Base-by-base conservation (phyloP, 2,113 vertebrate genomes). In the Conger conger region DNA sequence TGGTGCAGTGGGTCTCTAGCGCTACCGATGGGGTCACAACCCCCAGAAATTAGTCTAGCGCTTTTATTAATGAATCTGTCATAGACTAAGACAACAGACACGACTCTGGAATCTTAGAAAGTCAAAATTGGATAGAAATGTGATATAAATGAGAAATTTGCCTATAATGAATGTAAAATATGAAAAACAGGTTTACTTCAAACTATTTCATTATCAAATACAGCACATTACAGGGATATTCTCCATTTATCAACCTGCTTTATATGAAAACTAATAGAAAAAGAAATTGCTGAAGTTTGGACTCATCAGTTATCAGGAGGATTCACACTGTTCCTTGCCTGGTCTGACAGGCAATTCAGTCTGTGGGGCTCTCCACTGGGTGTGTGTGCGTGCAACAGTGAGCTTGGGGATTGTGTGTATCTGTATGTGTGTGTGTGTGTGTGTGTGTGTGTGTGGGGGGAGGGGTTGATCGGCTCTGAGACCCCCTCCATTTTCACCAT, bases 11-110 rank as follows among this genome's bases (percentile, higher is more conserved):
- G 50, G 77, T 73, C 76, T n/a, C 60, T 37, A 37, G 11, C 45
- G 45, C 42, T 73, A 11, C 78, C 87, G 83, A 84, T 37, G 38
- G 60, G 45, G 82, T 82, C 81, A 86, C 20, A 23, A 86, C 37
- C 57, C 42, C 76, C 13, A 42, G 60, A 53, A 38, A 85, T 50
- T 73, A 38, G 50, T 80, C 78, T 80, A 33, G 68, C 35, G 50
- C 30, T 45, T 18, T 37, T 35, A 79, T 68, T 54, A 83, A 86
- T 80, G 77, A 60, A 37, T 73, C 77, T 36, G 77, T 80, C 77
- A 73, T 30, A 40, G 42, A 23, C 6, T 63, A 42, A 45, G 30
- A 73, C 40, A 68, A 73, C 50, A 79, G 20, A 36, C 33, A 53
- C 11, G 38, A 36, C 23, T n/a, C 20, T 23, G 33, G 33, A 35